Percentiles rank a stretch among this genome's conserved stretches.
phyloP scores from a whole-genome alignment of 1,140 invertebrate genomes.

The Pseudoatta argentina region DNA sequence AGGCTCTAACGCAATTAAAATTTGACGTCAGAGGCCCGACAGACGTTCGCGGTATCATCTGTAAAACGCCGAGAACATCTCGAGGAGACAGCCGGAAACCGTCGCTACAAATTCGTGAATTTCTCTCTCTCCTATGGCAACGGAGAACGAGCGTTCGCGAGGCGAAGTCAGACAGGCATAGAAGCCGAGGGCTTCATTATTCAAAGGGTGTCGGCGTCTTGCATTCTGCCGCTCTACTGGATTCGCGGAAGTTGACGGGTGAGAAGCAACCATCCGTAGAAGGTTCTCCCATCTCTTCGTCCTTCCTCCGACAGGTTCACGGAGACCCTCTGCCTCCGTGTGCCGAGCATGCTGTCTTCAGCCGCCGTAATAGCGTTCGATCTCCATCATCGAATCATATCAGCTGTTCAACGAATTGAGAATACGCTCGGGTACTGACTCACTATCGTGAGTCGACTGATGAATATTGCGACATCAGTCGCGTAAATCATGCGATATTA shows the following conservation, averaged over 20 bases:
- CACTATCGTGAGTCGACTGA: conserved; percentile 8
- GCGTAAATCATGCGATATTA: conserved; percentile 18
- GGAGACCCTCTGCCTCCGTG: conserved; percentile 65
- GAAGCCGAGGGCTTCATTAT: conserved; percentile 83
- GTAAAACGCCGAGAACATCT: conserved; percentile 58
- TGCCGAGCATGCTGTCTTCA: conserved; percentile 44
- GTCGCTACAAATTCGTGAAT: conserved; percentile 78
- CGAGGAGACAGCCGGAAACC: conserved; percentile 65
- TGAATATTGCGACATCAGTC: not conserved
- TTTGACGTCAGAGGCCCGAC: conserved; percentile 57
- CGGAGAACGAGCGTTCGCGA: conserved; percentile 69
- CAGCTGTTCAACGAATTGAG: conserved; percentile 51
- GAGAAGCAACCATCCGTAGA: conserved; percentile 77
- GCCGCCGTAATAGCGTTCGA: conserved; percentile 53
- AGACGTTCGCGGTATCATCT: conserved; percentile 52
- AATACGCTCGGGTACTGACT: not conserved
- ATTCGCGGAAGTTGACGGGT: conserved; percentile 81
- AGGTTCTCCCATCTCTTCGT: conserved; percentile 55
- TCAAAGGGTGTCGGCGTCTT: conserved; percentile 84
- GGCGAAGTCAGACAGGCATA: conserved; percentile 78
- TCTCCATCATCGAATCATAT: conserved; percentile 63
- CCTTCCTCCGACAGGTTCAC: conserved; percentile 60
- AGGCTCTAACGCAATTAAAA: conserved; percentile 74
- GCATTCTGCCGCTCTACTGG: conserved; percentile 81
- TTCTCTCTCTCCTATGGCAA: conserved; percentile 61